phyloP scores from a whole-genome alignment of 1,140 invertebrate species.

The Galleria mellonella region DNA sequence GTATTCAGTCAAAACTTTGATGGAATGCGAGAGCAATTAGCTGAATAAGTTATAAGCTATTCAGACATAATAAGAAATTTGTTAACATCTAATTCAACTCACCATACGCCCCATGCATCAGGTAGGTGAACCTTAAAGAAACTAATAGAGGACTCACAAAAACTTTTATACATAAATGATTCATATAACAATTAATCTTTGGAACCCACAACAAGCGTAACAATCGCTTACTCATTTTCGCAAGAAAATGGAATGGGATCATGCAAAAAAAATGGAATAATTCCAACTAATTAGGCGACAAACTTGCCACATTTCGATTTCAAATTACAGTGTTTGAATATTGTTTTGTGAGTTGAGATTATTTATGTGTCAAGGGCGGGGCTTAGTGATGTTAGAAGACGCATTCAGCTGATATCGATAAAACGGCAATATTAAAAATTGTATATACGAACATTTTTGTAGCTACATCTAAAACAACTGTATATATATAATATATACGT shows the following conservation, averaged over 20 bases:
- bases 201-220: conserved; percentile 28
- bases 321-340: conserved; percentile 34
- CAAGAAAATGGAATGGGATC: conserved; percentile 23
- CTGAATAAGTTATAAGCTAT: too few species aligned
- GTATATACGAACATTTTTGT: too few species aligned
- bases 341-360: conserved; percentile 29
- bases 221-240: conserved; percentile 56
- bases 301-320: conserved; percentile 44
- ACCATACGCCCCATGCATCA: conserved; percentile 35
- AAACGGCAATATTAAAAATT: neutral
- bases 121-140: conserved; percentile 38
- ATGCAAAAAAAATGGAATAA: conserved; percentile 28
- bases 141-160: conserved; percentile 29
- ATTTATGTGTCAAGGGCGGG: conserved; percentile 37
- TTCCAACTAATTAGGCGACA: conserved; percentile 65
- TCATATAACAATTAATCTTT: conserved; percentile 44
- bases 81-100: conserved; percentile 37
- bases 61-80: conserved; percentile 21
- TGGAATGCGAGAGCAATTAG: too few species aligned
- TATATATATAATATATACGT: too few species aligned
- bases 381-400: conserved; percentile 10
- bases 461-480: too few species aligned
- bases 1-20: too few species aligned
- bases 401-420: conserved; percentile 2
- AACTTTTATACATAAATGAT: neutral